phyloP scores from a whole-genome alignment of 2,888 invertebrate species.

The Agrilus mali region DNA sequence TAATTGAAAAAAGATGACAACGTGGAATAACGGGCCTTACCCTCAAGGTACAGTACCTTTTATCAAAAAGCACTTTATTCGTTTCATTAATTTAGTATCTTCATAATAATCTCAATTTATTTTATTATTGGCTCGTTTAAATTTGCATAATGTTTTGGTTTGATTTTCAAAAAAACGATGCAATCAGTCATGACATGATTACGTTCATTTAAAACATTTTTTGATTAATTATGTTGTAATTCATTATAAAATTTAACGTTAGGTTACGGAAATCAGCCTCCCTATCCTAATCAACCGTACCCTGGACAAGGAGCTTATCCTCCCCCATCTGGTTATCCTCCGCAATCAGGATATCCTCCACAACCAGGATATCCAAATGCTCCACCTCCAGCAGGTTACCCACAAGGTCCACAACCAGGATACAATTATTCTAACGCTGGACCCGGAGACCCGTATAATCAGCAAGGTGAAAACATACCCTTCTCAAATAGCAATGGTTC shows the following conservation, averaged over 20 bases:
- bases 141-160: too few relatives aligned
- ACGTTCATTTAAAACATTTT: too few relatives aligned
- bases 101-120: background rate
- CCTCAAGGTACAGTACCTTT: constrained; percentile 13
- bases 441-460: constrained; percentile 9
- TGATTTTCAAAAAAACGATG: too few relatives aligned
- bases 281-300: too few relatives aligned
- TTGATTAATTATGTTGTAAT: too few relatives aligned
- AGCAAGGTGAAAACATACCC: constrained; percentile 30
- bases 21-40: constrained; percentile 21
- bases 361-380: constrained; percentile 31
- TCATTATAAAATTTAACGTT: too few relatives aligned
- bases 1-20: constrained; percentile 10
- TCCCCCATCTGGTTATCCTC: constrained; percentile 16
- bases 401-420: constrained; percentile 16
- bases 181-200: too few relatives aligned
- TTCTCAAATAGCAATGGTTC: constrained; percentile 26
- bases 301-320: constrained; percentile 14
- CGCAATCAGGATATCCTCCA: constrained; percentile 24
- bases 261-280: too few relatives aligned
- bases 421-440: constrained; percentile 6
- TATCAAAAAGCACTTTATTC: background rate
- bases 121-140: too few relatives aligned
- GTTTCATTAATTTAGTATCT: constrained; percentile 1
- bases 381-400: constrained; percentile 28